Evolutionary conservation across 2,797 vertebrate genomes (phyloP).

Genomic region (Lagorchestes hirsutus): DNA sequence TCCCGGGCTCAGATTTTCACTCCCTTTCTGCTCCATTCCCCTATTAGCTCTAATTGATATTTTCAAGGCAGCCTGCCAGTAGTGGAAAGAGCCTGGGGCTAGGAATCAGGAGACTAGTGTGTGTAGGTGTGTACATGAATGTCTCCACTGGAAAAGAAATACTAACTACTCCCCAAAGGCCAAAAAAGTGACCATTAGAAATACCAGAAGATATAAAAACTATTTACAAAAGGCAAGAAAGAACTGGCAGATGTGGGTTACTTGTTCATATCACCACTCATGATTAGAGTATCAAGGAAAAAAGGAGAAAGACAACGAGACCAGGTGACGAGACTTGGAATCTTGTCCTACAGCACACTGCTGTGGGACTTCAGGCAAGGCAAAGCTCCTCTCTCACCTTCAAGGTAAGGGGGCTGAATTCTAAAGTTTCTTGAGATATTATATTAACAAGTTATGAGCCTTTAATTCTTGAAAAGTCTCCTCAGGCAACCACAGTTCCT

Average conservation of each 20-base stretch:
- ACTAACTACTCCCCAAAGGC: neutral
- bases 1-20: neutral
- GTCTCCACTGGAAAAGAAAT: slow-evolving; percentile 8
- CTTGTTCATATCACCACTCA: slow-evolving; percentile 19
- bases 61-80: neutral
- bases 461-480: neutral
- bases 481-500: neutral
- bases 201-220: neutral
- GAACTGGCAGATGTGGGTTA: neutral
- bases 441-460: slow-evolving; percentile 20
- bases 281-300: neutral
- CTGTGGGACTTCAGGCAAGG: neutral
- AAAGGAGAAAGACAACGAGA: neutral
- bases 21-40: neutral
- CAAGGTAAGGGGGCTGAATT: neutral
- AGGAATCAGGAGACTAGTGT: neutral
- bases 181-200: neutral
- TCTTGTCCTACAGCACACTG: neutral
- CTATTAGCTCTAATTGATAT: neutral
- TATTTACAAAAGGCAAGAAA: neutral
- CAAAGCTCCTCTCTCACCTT: neutral
- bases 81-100: neutral
- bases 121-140: neutral
- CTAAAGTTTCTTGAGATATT: neutral
- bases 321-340: slow-evolving; percentile 1